Evolutionary conservation across 2,797 vertebrate genomes (phyloP).

Genomic region (Phoebastria nigripes): DNA sequence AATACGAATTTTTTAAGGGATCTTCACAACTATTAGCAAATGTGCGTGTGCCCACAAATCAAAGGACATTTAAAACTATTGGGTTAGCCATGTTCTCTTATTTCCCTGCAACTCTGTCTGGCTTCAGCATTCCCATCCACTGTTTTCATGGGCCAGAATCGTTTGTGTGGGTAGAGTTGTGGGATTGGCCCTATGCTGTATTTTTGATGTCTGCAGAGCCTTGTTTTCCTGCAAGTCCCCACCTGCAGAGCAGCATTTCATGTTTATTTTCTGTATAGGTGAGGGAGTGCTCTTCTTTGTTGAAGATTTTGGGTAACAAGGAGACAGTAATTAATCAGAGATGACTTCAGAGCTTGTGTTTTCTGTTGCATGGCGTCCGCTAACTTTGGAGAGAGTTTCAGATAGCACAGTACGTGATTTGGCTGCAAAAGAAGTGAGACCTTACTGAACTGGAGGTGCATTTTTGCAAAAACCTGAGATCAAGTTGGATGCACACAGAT

Average conservation of each 20-base stretch:
- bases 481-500: not conserved
- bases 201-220: not conserved
- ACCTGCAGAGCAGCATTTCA: not conserved
- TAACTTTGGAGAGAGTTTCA: not conserved
- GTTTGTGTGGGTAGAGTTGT: not conserved
- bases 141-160: not conserved
- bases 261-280: not conserved
- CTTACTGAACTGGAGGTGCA: not conserved
- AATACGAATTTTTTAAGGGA: not conserved
- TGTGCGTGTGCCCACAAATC: not conserved
- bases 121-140: not conserved
- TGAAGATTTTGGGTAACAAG: not conserved
- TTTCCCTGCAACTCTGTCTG: not conserved
- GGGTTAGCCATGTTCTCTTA: not conserved
- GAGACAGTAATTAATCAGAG: not conserved
- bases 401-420: fast-evolving
- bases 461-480: not conserved
- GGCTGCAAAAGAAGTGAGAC: not conserved
- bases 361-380: not conserved
- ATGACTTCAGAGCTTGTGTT: not conserved
- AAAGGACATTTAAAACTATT: not conserved
- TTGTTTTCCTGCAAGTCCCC: not conserved
- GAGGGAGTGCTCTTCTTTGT: not conserved
- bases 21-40: not conserved
- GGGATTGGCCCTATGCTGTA: not conserved